These are phyloP conservation scores for Melinaea menophilus DNA, from an alignment of 2,888 invertebrate species.

Conservation along the genomic window DNA sequence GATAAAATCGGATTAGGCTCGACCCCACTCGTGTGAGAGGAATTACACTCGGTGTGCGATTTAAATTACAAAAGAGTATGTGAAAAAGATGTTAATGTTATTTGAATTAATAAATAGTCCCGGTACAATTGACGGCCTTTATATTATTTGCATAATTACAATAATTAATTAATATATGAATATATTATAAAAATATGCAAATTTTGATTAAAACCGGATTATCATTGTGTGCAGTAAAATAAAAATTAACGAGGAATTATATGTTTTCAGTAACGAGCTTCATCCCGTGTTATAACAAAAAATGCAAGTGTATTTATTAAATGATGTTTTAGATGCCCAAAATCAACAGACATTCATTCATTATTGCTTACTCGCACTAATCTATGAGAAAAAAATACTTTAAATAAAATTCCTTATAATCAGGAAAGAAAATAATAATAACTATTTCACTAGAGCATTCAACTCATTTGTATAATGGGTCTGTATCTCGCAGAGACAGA, in stretches of 20 bases:
- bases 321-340: too few species aligned
- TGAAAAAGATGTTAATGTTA: not conserved
- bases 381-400: too few species aligned
- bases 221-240: constrained; percentile 29
- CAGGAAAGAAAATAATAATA: too few species aligned
- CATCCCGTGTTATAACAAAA: too few species aligned
- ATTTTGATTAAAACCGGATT: constrained; percentile 26
- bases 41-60: not conserved
- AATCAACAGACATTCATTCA: too few species aligned
- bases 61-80: not conserved
- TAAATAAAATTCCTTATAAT: too few species aligned
- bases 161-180: constrained; percentile 2
- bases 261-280: not conserved
- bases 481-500: too few species aligned
- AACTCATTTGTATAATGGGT: too few species aligned
- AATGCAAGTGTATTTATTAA: too few species aligned
- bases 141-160: constrained; percentile 1
- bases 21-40: not conserved
- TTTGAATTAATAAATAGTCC: not conserved
- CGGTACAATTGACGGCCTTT: not conserved
- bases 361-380: too few species aligned
- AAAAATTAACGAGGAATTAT: constrained; percentile 24
- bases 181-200: constrained; percentile 19
- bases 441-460: too few species aligned
- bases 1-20: constrained; percentile 1